Base-by-base conservation (phyloP, 2,797 vertebrate species). In the Sylvilagus floridanus region DNA sequence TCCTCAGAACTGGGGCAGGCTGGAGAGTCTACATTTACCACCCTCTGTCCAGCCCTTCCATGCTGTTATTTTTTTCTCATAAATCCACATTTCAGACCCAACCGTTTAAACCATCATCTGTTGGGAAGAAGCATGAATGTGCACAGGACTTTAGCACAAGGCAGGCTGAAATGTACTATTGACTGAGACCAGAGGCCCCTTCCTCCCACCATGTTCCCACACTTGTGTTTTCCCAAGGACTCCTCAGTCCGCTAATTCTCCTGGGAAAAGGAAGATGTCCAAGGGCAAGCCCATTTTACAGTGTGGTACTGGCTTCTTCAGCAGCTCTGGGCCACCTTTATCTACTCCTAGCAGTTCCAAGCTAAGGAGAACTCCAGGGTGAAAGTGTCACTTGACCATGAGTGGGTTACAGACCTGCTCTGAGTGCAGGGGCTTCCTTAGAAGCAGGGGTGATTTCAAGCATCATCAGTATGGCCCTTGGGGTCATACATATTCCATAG, bases 81-180 rank as follows among this genome's bases (percentile, higher is more conserved):
- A 2, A 96, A 68, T 11, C 60, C 4, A 86, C 26, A 47, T 42
- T 69, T 76, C 63, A 90, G 42, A 78, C 26, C 37, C 62, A 37
- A 21, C 30, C 16, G 3, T 8, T 71, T 17, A 37, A 65, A 66
- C 7, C 2, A 6, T 32, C 13, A 19, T 21, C 68, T 57, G 19
- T 21, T 19, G 2, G 19, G 30, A 35, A n/a, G 35, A 75, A 75
- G 13, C 1, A 13, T 60, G 52, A 12, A 69, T 32, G 66, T 50
- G 30, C 72, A 37, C 11, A 63, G n/a, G 42, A 54, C 32, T 35
- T 75, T 11, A 42, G 26, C 60, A 47, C 63, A 66, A 66, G 85
- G 30, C 0, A 16, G 66, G 54, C 35, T 10, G 2, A 69, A 75
- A 22, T 11, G 0, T 66, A 19, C 1, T 2, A 4, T 62, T 7